phyloP scores from a whole-genome alignment of 2,113 vertebrate genomes.

The Uria aalge region DNA sequence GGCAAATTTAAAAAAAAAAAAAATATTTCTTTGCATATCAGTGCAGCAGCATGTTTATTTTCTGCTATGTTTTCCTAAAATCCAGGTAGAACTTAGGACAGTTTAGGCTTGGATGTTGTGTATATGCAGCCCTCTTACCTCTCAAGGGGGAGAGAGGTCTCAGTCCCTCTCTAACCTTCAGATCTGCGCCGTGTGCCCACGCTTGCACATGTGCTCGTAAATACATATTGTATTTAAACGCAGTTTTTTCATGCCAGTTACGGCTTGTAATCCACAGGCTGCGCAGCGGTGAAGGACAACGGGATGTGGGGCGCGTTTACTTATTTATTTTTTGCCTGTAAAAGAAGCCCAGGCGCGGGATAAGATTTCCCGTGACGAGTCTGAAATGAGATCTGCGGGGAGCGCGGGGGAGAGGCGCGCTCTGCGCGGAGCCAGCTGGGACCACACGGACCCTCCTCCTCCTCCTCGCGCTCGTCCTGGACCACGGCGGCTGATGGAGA shows the following conservation, averaged over 20 bases:
- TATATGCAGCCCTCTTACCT: neutral
- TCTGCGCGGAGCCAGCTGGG: neutral
- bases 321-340: slow-evolving; percentile 21
- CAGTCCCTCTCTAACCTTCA: neutral
- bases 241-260: neutral
- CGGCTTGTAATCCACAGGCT: neutral
- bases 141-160: rapidly evolving
- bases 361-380: slow-evolving; percentile 31
- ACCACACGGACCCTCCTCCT: rapidly evolving
- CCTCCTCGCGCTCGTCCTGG: neutral
- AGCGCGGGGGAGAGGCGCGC: neutral
- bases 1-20: neutral
- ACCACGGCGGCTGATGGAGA: neutral
- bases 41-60: neutral
- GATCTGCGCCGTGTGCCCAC: neutral
- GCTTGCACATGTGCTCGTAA: neutral
- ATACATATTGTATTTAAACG: neutral
- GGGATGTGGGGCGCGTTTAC: neutral
- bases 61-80: neutral
- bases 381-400: slow-evolving; percentile 42
- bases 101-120: neutral
- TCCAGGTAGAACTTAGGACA: neutral
- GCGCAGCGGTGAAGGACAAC: neutral
- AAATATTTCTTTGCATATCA: neutral
- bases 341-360: neutral